A percentile compares a stretch with the other conserved stretches of the same genome.
phyloP scores from a whole-genome alignment of 2,888 invertebrate genomes.

The Gnatocerus cornutus region DNA sequence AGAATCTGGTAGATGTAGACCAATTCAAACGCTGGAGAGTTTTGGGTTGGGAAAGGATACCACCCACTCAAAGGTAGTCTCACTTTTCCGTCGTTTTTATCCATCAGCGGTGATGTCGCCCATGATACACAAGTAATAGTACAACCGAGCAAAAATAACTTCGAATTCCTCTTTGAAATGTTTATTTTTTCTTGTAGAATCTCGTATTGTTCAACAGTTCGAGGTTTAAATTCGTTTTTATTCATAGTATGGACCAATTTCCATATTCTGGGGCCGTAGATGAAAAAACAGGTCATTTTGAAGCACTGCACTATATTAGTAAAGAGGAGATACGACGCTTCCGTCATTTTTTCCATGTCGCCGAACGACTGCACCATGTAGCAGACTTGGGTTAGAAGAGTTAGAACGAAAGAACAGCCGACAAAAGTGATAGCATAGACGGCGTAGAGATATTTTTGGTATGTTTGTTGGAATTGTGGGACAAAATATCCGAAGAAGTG shows the following conservation, averaged over 20 bases:
- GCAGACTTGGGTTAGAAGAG: slow-evolving; percentile 70
- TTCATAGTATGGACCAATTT: slow-evolving; percentile 51
- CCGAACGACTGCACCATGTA: slow-evolving; percentile 71
- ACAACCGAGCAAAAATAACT: slow-evolving; percentile 58
- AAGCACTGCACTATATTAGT: slow-evolving; percentile 56
- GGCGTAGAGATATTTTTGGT: neutral
- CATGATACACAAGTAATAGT: slow-evolving; percentile 62
- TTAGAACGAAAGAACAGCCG: neutral
- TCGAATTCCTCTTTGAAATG: slow-evolving; percentile 56
- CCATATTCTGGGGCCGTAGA: slow-evolving; percentile 45
- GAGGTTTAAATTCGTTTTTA: slow-evolving; percentile 58
- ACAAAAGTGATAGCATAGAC: neutral
- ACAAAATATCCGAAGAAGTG: slow-evolving; percentile 40
- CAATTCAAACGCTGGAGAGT: slow-evolving; percentile 70
- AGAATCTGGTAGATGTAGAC: slow-evolving; percentile 72
- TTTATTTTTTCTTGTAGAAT: slow-evolving; percentile 56
- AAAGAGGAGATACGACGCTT: slow-evolving; percentile 61
- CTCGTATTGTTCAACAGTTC: slow-evolving; percentile 54
- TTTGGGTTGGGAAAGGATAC: slow-evolving; percentile 71
- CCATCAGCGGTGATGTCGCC: slow-evolving; percentile 65
- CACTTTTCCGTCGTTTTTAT: slow-evolving; percentile 43
- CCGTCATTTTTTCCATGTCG: slow-evolving; percentile 60
- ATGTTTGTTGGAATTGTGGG: slow-evolving; percentile 61
- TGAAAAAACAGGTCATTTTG: slow-evolving; percentile 48
- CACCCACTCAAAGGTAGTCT: slow-evolving; percentile 62